Conservation (phyloP, 2,888 invertebrate genomes). For the Ophioninae sp. region DNA sequence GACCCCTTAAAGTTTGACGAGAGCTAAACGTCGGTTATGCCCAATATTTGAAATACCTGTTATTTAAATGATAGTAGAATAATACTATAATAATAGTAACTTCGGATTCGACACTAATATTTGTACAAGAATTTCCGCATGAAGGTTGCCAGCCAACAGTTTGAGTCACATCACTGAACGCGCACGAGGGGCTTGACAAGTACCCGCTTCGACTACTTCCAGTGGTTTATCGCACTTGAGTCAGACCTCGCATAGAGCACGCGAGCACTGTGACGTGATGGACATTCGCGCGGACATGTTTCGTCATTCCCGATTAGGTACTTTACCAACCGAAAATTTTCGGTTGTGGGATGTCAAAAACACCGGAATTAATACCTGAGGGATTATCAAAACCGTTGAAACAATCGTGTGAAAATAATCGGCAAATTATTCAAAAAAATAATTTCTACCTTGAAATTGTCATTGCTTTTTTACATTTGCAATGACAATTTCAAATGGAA, state of each 20-base stretch:
- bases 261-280: slow-evolving; percentile 18
- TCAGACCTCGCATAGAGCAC: slow-evolving; percentile 20
- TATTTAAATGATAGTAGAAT: background rate
- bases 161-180: slow-evolving; percentile 23
- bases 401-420: too few relatives aligned
- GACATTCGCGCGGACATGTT: background rate
- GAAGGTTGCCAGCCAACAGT: slow-evolving; percentile 1
- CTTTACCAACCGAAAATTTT: background rate
- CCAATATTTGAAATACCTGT: background rate
- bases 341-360: too few relatives aligned
- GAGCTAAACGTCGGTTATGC: background rate
- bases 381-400: too few relatives aligned
- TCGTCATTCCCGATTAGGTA: background rate
- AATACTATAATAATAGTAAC: background rate
- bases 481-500: too few relatives aligned
- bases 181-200: slow-evolving; percentile 21
- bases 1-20: background rate
- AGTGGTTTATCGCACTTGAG: slow-evolving; percentile 28
- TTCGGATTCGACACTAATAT: background rate
- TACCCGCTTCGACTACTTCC: slow-evolving; percentile 28
- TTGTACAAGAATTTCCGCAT: slow-evolving; percentile 6
- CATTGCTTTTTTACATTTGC: too few relatives aligned
- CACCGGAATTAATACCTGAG: too few relatives aligned
- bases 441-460: too few relatives aligned
- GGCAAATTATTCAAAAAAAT: too few relatives aligned